Conservation (phyloP, 2,888 invertebrate species). For the Megastigmus dorsalis region DNA sequence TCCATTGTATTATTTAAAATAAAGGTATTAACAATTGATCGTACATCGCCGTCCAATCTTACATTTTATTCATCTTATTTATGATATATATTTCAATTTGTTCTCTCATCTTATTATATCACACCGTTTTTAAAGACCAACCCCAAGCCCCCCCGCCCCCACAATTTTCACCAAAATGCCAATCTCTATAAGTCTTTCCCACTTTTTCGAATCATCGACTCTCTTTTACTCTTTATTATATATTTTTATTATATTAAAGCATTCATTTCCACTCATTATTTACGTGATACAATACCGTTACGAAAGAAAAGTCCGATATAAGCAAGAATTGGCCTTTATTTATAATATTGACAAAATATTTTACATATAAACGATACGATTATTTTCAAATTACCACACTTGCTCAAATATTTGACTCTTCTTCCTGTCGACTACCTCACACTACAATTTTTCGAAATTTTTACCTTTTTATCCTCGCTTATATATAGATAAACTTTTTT, state of each 20-base stretch:
- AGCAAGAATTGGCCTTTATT: background rate
- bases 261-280: conserved; percentile 4
- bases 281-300: background rate
- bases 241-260: conserved; percentile 8
- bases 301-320: conserved; percentile 39
- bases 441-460: conserved; percentile 24
- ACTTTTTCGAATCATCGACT: conserved; percentile 12
- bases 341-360: too few species aligned
- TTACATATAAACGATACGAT: too few species aligned
- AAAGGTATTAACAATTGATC: background rate
- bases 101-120: conserved; percentile 22
- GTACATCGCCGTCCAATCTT: background rate
- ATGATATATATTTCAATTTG: conserved; percentile 10
- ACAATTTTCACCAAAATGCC: background rate
- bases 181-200: conserved; percentile 9
- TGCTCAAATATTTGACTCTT: conserved; percentile 36
- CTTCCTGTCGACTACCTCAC: background rate
- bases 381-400: too few species aligned
- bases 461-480: conserved; percentile 54
- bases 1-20: background rate
- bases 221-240: background rate
- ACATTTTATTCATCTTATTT: conserved; percentile 2
- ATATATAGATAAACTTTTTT: conserved; percentile 40
- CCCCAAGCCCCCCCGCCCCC: too few species aligned
- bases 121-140: conserved; percentile 6